Evolutionary conservation across 2,113 vertebrate species (phyloP).

Genomic region (Edolisoma coerulescens): DNA sequence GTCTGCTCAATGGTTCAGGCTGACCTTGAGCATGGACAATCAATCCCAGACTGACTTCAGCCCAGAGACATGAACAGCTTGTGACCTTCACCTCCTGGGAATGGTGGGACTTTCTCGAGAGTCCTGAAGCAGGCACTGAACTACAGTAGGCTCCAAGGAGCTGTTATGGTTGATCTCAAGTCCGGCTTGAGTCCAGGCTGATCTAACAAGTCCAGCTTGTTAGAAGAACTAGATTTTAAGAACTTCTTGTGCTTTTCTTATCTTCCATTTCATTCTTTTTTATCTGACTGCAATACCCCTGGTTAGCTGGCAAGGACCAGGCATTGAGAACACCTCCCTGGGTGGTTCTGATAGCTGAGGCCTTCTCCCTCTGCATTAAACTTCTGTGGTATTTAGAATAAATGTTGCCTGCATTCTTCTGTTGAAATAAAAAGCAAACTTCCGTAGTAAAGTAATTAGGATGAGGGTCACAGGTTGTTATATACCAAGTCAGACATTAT

Average conservation of each 20-base stretch:
- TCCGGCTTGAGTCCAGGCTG: background rate
- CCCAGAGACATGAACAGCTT: background rate
- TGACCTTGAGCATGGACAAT: background rate
- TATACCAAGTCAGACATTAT: background rate
- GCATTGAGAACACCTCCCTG: background rate
- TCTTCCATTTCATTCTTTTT: background rate
- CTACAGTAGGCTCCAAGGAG: background rate
- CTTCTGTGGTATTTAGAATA: background rate
- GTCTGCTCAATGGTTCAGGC: background rate
- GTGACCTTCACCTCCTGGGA: background rate
- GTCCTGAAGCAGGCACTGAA: background rate
- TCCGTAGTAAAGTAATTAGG: background rate
- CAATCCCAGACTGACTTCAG: background rate
- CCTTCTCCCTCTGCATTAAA: background rate
- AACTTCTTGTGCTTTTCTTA: background rate
- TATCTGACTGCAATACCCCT: background rate
- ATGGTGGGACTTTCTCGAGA: background rate
- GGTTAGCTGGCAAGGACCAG: background rate
- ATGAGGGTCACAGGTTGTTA: slow-evolving; percentile 10
- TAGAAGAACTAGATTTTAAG: background rate
- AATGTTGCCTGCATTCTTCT: background rate
- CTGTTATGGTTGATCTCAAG: background rate
- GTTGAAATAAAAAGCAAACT: background rate
- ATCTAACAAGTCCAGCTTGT: background rate
- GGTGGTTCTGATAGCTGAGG: background rate